Evolutionary conservation across 2,888 invertebrate species (phyloP), one percentile per base, ranked within the genome.

Genomic region (Heliconius erato): DNA sequence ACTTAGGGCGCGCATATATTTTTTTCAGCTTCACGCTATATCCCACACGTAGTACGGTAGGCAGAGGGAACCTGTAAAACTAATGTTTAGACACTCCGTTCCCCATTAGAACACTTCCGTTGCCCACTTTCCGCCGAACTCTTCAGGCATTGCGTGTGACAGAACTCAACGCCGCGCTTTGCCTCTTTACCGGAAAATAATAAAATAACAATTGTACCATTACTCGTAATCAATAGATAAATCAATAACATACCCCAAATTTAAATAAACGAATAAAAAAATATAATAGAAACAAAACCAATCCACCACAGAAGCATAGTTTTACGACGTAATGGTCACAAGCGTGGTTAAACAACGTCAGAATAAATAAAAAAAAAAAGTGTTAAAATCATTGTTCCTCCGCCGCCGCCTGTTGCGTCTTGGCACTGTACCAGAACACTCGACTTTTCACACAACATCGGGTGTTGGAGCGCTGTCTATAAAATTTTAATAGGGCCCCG

Each of bases 391-490:
- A 81, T 84, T 81, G 85, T 85, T 77, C 81, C 79, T 81, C 82
- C 80, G 68, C 79, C 77, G 82, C 54, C 77, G 49, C 93, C 93
- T 93, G 93, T 93, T 93, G 93, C 93, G 90, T 69, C 49, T 86
- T 93, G 93, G 93, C 90, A 0, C 2, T 2, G 40, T 77, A 92
- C 93, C 93, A 93, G 85, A 68, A 79, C 84, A 86, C 85, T 87
- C 82, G 87, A 89, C 87, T 89, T 89, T 88, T 88, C 89, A 88
- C 86, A 90, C 88, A 87, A 86, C 88, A 88, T 88, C 88, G 88
- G 90, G 88, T 84, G 88, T 87, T 89, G 89, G 89, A 90, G 89
- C 89, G 87, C 87, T 88, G 87, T 84, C 86, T 85, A 84, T 87
- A 86, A 86, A 82, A 79, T 83, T 81, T 86, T 84, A 84, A 84